phyloP scores from a whole-genome alignment of 2,888 invertebrate genomes.

The Nemapogon koenigi region DNA sequence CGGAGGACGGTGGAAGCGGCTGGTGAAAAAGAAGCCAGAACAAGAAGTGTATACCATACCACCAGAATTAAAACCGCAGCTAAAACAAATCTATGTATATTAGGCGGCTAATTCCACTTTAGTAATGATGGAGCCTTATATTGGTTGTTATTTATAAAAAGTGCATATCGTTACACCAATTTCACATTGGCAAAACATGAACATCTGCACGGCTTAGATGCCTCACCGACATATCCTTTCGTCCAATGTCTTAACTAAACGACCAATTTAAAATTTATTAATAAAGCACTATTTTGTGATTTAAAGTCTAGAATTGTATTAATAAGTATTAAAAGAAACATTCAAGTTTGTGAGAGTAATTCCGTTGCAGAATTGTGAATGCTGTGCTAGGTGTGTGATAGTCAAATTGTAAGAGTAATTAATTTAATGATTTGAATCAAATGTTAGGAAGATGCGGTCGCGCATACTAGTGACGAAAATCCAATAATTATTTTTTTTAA shows the following conservation, averaged over 20 bases:
- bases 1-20: slow-evolving; percentile 84
- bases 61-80: slow-evolving; percentile 84
- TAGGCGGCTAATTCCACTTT: slow-evolving; percentile 50
- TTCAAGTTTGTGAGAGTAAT: slow-evolving; percentile 50
- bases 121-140: slow-evolving; percentile 34
- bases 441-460: slow-evolving; percentile 59
- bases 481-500: slow-evolving; percentile 59
- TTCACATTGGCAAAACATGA: slow-evolving; percentile 36
- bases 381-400: slow-evolving; percentile 53
- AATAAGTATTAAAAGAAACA: slow-evolving; percentile 60
- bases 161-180: slow-evolving; percentile 49
- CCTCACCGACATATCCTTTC: slow-evolving; percentile 56
- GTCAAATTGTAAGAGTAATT: slow-evolving; percentile 61
- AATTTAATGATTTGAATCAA: slow-evolving; percentile 59
- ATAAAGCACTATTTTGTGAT: slow-evolving; percentile 49
- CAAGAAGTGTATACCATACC: slow-evolving; percentile 85
- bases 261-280: slow-evolving; percentile 45
- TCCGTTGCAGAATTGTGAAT: slow-evolving; percentile 40
- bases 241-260: slow-evolving; percentile 56
- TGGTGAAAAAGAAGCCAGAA: slow-evolving; percentile 84
- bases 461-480: slow-evolving; percentile 64
- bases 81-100: slow-evolving; percentile 89
- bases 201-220: slow-evolving; percentile 37
- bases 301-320: slow-evolving; percentile 50
- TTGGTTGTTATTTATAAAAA: slow-evolving; percentile 40